Base-by-base conservation (phyloP, 92 coral and sea anemone genomes). In the Phenganax subtilis region DNA sequence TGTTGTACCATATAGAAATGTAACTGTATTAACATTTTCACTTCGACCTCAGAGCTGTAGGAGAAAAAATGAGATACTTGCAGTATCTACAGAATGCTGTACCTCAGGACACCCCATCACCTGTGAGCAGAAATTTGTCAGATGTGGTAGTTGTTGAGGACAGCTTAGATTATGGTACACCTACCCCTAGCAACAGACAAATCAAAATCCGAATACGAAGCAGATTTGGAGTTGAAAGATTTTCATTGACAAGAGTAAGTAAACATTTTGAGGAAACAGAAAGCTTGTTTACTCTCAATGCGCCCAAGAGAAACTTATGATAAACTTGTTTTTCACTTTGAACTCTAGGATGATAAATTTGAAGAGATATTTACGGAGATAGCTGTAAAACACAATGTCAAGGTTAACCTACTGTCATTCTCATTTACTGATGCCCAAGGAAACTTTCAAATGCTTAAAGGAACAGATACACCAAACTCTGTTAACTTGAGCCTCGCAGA, bases 131-230 rank as follows among this genome's bases (percentile, higher is more conserved):
- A 75, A 30, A 27, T 53, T 54, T 58, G 66, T 20, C 90, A 80
- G 88, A 85, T 31, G 84, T 89, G 16, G 89, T 92, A 20, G 28
- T 83, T n/a, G 69, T 84, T 47, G 82, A 80, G 61, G 88, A 87
- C 28, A 76, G 73, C 47, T 37, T 37, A 37, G 47, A 28, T 30
- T 68, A 68, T 54, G 90, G 82, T 20, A 62, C 88, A 20, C 83
- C 90, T 9, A 91, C 79, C 77, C 84, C 88, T 14, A 68, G 85
- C 70, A 91, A 90, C 12, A 89, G 98, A 54, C 84, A 90, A 74
- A 81, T 94, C 58, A 85, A 79, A 55, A 87, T 90, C 55, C 86
- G 91, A 87, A 91, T 94, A 55, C 80, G 98, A 68, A 94, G 97
- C 14, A 86, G 97, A 27, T 81, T 89, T 29, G 97, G 98, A 66